Evolutionary conservation across 2,113 vertebrate species (phyloP).

Genomic region (Istiophorus platypterus): DNA sequence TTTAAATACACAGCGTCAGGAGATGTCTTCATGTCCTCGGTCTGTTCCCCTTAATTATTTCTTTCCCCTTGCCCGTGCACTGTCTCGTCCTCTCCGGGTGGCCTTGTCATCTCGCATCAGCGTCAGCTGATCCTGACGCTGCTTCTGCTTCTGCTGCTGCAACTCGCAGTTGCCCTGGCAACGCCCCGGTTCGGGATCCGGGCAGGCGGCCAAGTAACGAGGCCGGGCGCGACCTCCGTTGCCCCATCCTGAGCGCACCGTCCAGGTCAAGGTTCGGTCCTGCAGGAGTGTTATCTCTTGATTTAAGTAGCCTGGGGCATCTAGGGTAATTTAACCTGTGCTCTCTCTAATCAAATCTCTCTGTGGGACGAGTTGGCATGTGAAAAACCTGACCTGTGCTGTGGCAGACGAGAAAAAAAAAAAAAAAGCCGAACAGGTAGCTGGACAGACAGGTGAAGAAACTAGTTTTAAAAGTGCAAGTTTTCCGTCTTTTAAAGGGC

Average conservation of each 20-base stretch:
- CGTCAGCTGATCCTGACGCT: slow-evolving; percentile 58
- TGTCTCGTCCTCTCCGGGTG: slow-evolving; percentile 17
- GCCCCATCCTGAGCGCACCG: not conserved
- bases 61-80: not conserved
- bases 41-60: slow-evolving; percentile 17
- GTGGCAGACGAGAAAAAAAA: not conserved
- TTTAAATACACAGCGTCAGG: not conserved
- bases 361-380: not conserved
- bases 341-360: not conserved
- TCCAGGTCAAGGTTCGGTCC: slow-evolving; percentile 34
- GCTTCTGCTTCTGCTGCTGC: slow-evolving; percentile 20
- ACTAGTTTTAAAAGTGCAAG: too few relatives aligned
- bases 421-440: not conserved
- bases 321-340: not conserved
- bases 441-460: too few relatives aligned
- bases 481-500: too few relatives aligned
- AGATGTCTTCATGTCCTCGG: not conserved
- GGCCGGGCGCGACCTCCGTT: slow-evolving; percentile 28
- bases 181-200: slow-evolving; percentile 16
- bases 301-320: not conserved
- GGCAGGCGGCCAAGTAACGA: slow-evolving; percentile 16
- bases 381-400: not conserved
- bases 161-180: slow-evolving; percentile 59
- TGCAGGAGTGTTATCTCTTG: not conserved
- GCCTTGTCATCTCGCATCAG: slow-evolving; percentile 63